Evolutionary conservation across 2,888 invertebrate species (phyloP), one percentile per base, ranked within the genome.

Genomic region (Yponomeuta evonymella): DNA sequence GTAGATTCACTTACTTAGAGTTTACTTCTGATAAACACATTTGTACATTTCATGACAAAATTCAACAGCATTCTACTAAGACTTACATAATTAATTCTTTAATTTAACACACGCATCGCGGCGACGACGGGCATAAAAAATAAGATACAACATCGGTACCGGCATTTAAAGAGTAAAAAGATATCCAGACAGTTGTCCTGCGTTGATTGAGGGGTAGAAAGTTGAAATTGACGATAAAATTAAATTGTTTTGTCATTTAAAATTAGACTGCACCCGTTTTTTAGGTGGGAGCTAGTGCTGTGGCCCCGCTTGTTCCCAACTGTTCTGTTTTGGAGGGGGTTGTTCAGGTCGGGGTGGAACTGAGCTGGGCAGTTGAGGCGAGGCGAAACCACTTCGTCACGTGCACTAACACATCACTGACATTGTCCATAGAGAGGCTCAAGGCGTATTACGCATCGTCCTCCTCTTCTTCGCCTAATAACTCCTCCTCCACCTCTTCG

Each of bases 21-120:
- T 90, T 90, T 90, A 90, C 90, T 90, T 90, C 81, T 85, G 88
- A 88, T 78, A 83, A 90, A 90, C 88, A 90, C 88, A 92, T 92
- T 92, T 92, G 92, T 92, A 92, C 92, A 92, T 90, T 89, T 89
- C 84, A 90, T 90, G 90, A 89, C 89, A 89, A 89, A 90, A 89
- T 89, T 90, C 87, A 91, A 90, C 90, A 90, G 87, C 85, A 90
- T 89, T 91, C 87, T 86, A 89, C 88, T 87, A 88, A 88, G 86
- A 87, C 90, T 90, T 89, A 23, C 23, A 23, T 23, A 72, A 71
- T 65, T 70, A 70, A 69, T 70, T 68, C 15, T 69, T 72, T 70
- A 89, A 88, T 86, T 85, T 86, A 81, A 83, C 77, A 81, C 86
- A 83, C 87, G 81, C 77, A 76, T 75, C 76, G 51, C 51, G 76